Conservation (phyloP, 2,888 invertebrate genomes). For the Dynastes grantii region DNA sequence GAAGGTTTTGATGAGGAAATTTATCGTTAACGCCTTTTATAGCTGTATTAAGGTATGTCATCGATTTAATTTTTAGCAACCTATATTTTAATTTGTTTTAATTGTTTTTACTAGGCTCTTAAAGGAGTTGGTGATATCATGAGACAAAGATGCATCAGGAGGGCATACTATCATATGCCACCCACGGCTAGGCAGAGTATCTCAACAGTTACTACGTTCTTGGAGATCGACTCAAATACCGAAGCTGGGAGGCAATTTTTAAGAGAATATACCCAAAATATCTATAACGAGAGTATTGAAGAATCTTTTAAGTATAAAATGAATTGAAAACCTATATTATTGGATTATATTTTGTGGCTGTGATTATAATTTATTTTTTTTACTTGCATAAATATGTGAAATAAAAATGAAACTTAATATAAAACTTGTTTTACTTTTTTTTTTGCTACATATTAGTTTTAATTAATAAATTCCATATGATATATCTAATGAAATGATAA, state of each 20-base stretch:
- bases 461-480: neutral
- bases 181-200: conserved; percentile 61
- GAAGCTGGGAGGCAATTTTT: conserved; percentile 53
- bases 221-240: conserved; percentile 61
- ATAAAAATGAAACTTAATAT: neutral
- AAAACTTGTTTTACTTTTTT: neutral
- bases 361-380: conserved; percentile 44
- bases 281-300: conserved; percentile 63
- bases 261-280: conserved; percentile 63
- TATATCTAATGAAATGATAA: neutral
- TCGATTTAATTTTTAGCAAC: conserved; percentile 7
- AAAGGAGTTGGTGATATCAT: conserved; percentile 62
- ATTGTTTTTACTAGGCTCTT: conserved; percentile 60
- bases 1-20: conserved; percentile 28
- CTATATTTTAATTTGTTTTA: conserved; percentile 46
- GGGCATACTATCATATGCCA: conserved; percentile 61
- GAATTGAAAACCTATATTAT: conserved; percentile 19
- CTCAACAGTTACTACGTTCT: conserved; percentile 63
- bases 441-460: neutral
- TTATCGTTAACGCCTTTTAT: conserved; percentile 57
- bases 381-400: conserved; percentile 13
- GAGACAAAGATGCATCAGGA: conserved; percentile 58
- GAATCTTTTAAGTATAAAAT: conserved; percentile 24
- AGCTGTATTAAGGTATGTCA: conserved; percentile 63
- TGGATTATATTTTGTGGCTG: conserved; percentile 28